Evolutionary conservation across 2,888 invertebrate species (phyloP), one percentile per base, ranked within the genome.

Genomic region (Buathra laborator): DNA sequence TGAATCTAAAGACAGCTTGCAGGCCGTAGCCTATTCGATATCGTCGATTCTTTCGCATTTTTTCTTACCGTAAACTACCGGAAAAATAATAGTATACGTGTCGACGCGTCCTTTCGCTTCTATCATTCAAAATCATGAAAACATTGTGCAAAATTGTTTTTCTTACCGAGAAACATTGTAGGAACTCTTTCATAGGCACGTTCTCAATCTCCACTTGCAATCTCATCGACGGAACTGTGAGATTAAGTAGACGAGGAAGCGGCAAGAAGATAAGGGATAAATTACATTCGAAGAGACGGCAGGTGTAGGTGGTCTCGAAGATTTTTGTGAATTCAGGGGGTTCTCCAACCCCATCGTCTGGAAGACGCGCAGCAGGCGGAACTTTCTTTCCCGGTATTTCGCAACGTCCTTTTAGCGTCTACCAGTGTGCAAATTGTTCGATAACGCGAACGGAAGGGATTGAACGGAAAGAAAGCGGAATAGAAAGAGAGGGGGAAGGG

Each of bases 261-360:
- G 79, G 83, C 86, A 86, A 70, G 80, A 83, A 81, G 81, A 85
- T 68, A 75, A 68, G 83, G 87, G 90, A 87, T 88, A 90, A 90
- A 92, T 93, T 90, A 87, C 89, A 82, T 82, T 83, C 87, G 37
- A 16, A 24, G 44, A 77, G 24, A 46, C 79, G 90, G 91, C 93
- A 93, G 93, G 92, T 93, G 93, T 93, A 93, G 93, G 93, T 93
- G 93, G 93, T 92, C 92, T 62, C 29, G n/a, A 14, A 16, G 51
- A 29, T 70, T 62, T 72, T 84, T 77, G 64, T 19, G 37, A 81
- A 74, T 75, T 82, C 48, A 29, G 71, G 56, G 56, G 71, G 78
- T n/a, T 53, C 53, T 43, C 32, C 64, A 68, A 59, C 24, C 64
- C 83, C 68, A 81, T 86, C 84, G 74, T 59, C 67, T 53, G 67